Percentiles rank a stretch among this genome's conserved stretches.
These are phyloP conservation scores for Cephus pulcher DNA, from an alignment of 2,888 invertebrate species.

Conservation along the genomic window DNA sequence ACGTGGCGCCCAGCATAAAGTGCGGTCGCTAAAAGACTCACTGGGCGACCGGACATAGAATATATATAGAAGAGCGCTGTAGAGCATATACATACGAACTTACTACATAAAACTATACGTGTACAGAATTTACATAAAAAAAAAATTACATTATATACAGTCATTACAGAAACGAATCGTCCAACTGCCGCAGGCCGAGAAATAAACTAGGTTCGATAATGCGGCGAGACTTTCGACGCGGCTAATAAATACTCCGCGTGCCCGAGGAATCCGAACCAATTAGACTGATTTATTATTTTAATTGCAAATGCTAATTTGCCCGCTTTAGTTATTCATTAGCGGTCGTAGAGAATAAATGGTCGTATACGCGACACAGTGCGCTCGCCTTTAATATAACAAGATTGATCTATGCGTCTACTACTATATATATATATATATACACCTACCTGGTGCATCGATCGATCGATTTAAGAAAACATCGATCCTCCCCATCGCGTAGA, in stretches of 20 bases:
- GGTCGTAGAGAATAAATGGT: not conserved
- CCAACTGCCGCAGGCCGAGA: not conserved
- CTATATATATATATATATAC: no score
- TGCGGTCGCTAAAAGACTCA: no score
- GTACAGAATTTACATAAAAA: not conserved
- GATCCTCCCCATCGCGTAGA: not conserved
- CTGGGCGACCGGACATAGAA: no score
- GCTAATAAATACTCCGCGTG: not conserved
- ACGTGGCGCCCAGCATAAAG: no score
- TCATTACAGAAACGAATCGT: not conserved
- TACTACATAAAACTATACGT: not conserved
- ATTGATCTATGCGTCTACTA: not conserved
- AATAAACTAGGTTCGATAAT: conserved; percentile 1
- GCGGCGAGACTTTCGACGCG: not conserved
- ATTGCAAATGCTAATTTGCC: conserved; percentile 28
- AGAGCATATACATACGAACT: no score
- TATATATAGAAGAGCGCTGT: no score
- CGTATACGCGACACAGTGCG: not conserved
- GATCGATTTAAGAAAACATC: not conserved
- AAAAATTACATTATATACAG: no score
- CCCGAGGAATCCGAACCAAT: conserved; percentile 32
- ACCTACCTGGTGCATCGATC: no score
- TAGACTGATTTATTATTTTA: conserved; percentile 37
- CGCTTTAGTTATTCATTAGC: conserved; percentile 31
- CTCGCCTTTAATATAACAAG: not conserved